Evolutionary conservation across 2,113 vertebrate species (phyloP), one percentile per base, ranked within the genome.

Genomic region (Mirounga angustirostris): DNA sequence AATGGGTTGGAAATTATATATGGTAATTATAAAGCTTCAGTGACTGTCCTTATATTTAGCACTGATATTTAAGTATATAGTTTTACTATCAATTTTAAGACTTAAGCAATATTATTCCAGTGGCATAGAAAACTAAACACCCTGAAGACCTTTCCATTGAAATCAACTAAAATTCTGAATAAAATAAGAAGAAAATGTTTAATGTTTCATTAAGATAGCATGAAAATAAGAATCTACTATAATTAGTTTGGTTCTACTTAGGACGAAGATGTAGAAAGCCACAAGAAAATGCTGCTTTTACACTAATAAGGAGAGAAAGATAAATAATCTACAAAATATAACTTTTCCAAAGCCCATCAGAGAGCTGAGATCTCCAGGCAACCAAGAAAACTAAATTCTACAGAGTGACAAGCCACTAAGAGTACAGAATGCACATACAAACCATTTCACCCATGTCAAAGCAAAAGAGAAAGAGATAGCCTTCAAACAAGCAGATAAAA

Each of bases 91-190:
- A 76, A 81, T 30, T 28, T 43, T 40, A 85, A 85, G 65, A 40
- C 24, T 90, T 61, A 69, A 81, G 71, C 19, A 73, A 10, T 80
- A 63, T 40, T 85, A 73, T 40, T 69, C 52, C 16, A 88, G 36
- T 1, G 14, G 33, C 43, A 85, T 4, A 63, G 43, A 74, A 82
- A n/a, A 82, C 24, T 65, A 78, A 78, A 54, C 12, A 59, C 1
- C 28, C 16, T 94, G 16, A 89, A 91, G 40, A 71, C 2, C 3
- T 56, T 95, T 73, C 28, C 50, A 59, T 46, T 24, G 22, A 71
- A 63, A 91, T 52, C 24, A 90, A 92, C 13, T 78, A 81, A 89
- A 80, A 94, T 94, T 87, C 15, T 78, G 9, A 40, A 81, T 84
- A 84, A 83, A 84, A 94, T 16, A 50, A 58, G 69, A 24, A 94